A percentile compares a stretch with the other conserved stretches of the same genome.
phyloP scores from a whole-genome alignment of 2,113 vertebrate species.

The Ailuropoda melanoleuca region DNA sequence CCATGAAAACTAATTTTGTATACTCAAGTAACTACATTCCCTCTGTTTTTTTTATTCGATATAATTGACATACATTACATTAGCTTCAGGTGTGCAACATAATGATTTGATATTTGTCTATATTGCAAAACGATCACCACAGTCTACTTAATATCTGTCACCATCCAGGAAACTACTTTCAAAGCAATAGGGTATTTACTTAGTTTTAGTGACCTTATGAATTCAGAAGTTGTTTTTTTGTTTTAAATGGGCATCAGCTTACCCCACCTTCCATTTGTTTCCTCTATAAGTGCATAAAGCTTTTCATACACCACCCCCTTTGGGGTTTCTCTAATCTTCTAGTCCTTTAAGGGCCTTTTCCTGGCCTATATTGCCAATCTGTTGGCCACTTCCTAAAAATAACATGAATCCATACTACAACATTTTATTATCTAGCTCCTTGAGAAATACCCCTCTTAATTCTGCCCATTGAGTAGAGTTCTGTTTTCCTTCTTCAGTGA shows the following conservation, averaged over 20 bases:
- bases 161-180: neutral
- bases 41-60: neutral
- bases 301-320: neutral
- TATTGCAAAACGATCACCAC: neutral
- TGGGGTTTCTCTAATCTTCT: neutral
- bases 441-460: neutral
- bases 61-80: neutral
- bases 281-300: neutral
- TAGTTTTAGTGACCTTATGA: neutral
- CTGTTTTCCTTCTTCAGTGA: constrained; percentile 3
- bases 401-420: neutral
- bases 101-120: neutral
- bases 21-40: neutral
- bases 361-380: neutral
- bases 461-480: neutral
- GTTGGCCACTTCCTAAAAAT: neutral
- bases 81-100: neutral
- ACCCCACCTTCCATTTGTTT: neutral
- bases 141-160: neutral
- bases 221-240: neutral
- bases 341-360: neutral
- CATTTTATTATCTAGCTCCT: neutral
- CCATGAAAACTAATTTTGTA: neutral
- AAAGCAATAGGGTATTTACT: neutral
- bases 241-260: neutral